Evolutionary conservation across 2,113 vertebrate species (phyloP), one percentile per base, ranked within the genome.

Genomic region (Seriola dumerili): DNA sequence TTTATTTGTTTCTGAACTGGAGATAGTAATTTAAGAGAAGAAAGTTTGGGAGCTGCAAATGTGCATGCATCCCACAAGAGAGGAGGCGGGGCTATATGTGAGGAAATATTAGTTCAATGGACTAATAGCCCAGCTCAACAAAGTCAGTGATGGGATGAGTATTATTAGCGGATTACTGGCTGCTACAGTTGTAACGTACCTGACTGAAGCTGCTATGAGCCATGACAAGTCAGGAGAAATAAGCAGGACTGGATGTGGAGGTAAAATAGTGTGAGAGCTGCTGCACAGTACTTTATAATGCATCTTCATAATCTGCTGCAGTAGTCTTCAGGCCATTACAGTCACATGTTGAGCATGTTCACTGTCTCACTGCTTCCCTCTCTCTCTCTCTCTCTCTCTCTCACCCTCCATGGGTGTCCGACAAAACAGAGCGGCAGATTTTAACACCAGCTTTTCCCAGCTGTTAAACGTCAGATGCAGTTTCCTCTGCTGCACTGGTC

Each of bases 391-490:
- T 34, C 3, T 34, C 34, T 36, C 34, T 36, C 23, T 46, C 80
- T 71, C 66, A 48, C 10, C 32, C 12, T 21, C 64, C 44, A 40
- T 8, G 40, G 64, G 55, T 54, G 67, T 75, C 68, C 4, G 32
- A 77, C 48, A 34, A 76, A 86, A 82, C 64, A 54, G 19, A 3
- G 62, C 63, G 36, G 64, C 59, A 42, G 63, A 59, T 5, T 86
- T 77, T 72, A 79, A 42, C 52, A 38, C 32, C 78, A 61, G 64
- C 72, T 80, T 77, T 86, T 50, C 72, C 63, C 70, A 76, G 62
- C 80, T 73, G 66, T 50, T 68, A 80, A 78, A 59, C 36, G 57
- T 88, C 76, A 77, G 40, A 78, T 5, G 50, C 46, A 42, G 36
- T 84, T 79, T 80, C 40, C 62, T 36, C 73, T 80, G 75, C 78